Conservation (phyloP, 2,888 invertebrate species). For the Temnothorax ravouxi region DNA sequence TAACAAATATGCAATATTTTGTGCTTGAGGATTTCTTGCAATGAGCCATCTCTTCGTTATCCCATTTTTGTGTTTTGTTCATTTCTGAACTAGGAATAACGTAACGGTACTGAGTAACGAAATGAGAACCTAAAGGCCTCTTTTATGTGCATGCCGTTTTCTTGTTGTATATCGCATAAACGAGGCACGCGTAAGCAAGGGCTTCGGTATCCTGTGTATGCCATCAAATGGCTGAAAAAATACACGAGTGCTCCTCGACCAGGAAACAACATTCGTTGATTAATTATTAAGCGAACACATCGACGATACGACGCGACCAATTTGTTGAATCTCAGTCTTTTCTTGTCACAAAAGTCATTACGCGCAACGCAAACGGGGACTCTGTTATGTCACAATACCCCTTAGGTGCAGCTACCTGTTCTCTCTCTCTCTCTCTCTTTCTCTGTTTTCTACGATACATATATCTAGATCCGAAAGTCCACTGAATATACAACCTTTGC, state of each 20-base stretch:
- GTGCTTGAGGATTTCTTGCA: background rate
- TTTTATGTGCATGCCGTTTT: conserved; percentile 34
- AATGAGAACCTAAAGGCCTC: conserved; percentile 17
- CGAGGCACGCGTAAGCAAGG: background rate
- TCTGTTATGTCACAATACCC: conserved; percentile 27
- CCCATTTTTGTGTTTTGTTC: conserved; percentile 23
- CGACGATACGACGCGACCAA: conserved; percentile 56
- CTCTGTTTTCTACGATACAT: background rate
- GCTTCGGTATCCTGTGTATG: conserved; percentile 16
- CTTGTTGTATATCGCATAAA: conserved; percentile 40
- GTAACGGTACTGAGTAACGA: conserved; percentile 1
- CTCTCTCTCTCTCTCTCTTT: conserved; percentile 23
- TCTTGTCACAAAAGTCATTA: conserved; percentile 48
- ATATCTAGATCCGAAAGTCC: background rate
- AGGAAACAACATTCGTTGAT: conserved; percentile 63
- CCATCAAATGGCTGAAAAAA: conserved; percentile 64
- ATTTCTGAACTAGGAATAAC: background rate
- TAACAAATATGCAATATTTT: background rate
- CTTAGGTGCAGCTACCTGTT: background rate
- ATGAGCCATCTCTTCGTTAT: background rate
- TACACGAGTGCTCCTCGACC: conserved; percentile 67
- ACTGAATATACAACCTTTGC: background rate
- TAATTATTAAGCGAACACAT: conserved; percentile 69
- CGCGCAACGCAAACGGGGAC: conserved; percentile 20
- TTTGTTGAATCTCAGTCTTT: conserved; percentile 64